phyloP scores from a whole-genome alignment of 2,797 vertebrate genomes.

The Trichosurus vulpecula region DNA sequence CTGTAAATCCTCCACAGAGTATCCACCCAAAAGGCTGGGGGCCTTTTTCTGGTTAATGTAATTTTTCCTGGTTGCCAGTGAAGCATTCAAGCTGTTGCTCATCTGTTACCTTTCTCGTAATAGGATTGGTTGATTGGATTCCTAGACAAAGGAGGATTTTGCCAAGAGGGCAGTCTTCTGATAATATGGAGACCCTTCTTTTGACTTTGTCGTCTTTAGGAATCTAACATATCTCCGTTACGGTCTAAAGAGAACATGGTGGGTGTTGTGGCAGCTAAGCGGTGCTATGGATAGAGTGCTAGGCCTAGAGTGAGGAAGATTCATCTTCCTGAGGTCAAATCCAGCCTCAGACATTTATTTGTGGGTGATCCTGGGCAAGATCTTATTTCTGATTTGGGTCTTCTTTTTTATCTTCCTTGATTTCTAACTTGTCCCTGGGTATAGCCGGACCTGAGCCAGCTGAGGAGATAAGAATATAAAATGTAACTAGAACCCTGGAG shows the following conservation, averaged over 20 bases:
- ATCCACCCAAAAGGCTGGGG: neutral
- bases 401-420: neutral
- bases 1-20: neutral
- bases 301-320: no score
- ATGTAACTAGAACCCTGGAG: neutral
- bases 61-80: neutral
- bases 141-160: neutral
- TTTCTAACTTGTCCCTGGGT: neutral
- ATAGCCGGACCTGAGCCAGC: neutral
- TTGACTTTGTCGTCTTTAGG: neutral
- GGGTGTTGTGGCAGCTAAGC: no score
- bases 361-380: no score
- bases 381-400: neutral
- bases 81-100: neutral
- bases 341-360: no score
- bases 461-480: neutral
- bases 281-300: no score
- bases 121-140: neutral
- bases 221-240: no score
- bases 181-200: neutral
- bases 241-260: no score
- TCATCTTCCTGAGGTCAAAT: no score
- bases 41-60: neutral
- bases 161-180: neutral
- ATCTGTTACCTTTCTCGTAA: neutral